Evolutionary conservation across 1,140 invertebrate species (phyloP), one percentile per base, ranked within the genome.

Genomic region (Macrobrachium nipponense): DNA sequence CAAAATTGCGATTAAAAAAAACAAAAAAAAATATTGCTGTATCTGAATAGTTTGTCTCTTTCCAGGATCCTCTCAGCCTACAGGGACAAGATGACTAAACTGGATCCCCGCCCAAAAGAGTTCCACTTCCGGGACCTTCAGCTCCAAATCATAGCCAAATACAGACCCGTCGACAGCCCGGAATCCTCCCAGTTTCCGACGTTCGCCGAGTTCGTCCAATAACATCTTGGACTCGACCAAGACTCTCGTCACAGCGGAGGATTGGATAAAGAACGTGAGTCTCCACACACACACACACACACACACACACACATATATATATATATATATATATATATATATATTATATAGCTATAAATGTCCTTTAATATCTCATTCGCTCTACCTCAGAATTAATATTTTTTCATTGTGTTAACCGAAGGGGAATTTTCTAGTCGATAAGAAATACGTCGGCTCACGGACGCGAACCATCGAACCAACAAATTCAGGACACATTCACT

Each of bases 21-120:
- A n/a, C n/a, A n/a, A n/a, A n/a, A n/a, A 14, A 23, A 18, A 15
- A 18, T 7, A 72, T 1, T 14, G 1, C 15, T 2, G 14, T 27
- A 2, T 23, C 18, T 14, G 14, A 23, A 72, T 27, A 14, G 27
- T 18, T 77, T 6, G 5, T 58, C 58, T 62, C 27, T 12, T 23
- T 20, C 11, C 81, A 84, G 82, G 62, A n/a, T 84, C 18, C 61
- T 84, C 43, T 77, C 82, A 12, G 82, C 75, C 11, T 84, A 84
- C 43, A 18, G 75, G 12, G 82, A 84, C 44, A 84, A 84, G 20
- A 84, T 84, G 75, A 43, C 14, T 6, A 84, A 84, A 61, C 20
- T 77, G n/a, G 59, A 78, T 7, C 82, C 82, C 11, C 62, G 44
- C 5, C 82, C 82, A 11, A 7, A 0, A 17, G 73, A 78, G 10